Conservation (phyloP, 2,888 invertebrate genomes). For the Urechis unicinctus region DNA sequence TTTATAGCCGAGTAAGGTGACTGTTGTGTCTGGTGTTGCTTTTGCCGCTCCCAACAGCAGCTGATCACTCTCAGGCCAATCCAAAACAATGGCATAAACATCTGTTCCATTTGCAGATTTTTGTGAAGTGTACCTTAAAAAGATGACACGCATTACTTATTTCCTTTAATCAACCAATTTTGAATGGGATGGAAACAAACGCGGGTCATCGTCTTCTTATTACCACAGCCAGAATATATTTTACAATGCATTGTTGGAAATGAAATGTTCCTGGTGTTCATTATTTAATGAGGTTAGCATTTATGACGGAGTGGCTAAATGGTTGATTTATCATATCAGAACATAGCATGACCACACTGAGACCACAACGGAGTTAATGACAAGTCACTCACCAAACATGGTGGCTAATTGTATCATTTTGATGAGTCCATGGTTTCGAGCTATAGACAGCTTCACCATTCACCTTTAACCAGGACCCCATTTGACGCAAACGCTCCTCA, state of each 20-base stretch:
- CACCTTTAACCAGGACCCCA: constrained; percentile 73
- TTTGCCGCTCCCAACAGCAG: constrained; percentile 55
- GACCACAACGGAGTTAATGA: too few relatives aligned
- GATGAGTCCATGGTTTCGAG: constrained; percentile 69
- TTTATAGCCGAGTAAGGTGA: constrained; percentile 56
- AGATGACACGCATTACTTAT: too few relatives aligned
- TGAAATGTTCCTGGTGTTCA: too few relatives aligned
- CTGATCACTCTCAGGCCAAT: constrained; percentile 63
- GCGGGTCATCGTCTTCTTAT: too few relatives aligned
- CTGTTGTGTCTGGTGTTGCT: constrained; percentile 39
- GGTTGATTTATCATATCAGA: too few relatives aligned
- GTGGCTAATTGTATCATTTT: constrained; percentile 66
- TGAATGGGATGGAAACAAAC: too few relatives aligned
- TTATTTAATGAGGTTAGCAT: too few relatives aligned
- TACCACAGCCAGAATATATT: too few relatives aligned
- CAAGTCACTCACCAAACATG: constrained; percentile 77
- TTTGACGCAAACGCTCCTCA: constrained; percentile 71
- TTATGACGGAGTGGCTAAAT: too few relatives aligned
- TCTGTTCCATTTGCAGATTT: constrained; percentile 16
- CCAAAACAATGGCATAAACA: constrained; percentile 66
- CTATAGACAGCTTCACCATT: constrained; percentile 84
- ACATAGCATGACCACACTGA: too few relatives aligned
- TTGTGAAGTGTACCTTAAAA: constrained; percentile 19
- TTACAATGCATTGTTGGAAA: too few relatives aligned
- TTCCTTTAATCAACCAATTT: too few relatives aligned